Percentiles rank a stretch among this genome's conserved stretches.
phyloP scores from a whole-genome alignment of 35 echinoderm and acorn worm genomes.

The Amphiura filiformis region DNA sequence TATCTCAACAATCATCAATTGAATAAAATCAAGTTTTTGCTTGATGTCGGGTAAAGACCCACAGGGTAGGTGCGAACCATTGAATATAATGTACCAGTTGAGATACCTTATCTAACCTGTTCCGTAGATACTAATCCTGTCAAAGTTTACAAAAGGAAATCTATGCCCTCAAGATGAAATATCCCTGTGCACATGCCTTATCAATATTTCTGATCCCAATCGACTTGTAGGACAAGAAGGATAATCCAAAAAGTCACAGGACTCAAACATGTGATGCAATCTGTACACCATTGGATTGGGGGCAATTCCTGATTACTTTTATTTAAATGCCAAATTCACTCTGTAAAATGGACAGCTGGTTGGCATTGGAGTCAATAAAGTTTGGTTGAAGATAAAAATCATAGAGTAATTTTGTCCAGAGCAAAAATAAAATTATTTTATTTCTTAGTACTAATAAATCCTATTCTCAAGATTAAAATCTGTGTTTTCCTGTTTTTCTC shows the following conservation, averaged over 20 bases:
- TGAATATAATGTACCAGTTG: too few species aligned
- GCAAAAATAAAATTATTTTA: too few species aligned
- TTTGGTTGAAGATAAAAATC: not conserved
- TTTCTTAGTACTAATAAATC: too few species aligned
- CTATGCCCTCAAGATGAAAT: not conserved
- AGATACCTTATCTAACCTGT: too few species aligned
- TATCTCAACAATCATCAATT: too few species aligned
- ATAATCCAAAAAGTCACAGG: not conserved
- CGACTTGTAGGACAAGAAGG: not conserved
- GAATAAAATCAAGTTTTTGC: too few species aligned
- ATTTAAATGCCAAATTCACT: not conserved
- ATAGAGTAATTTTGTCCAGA: not conserved
- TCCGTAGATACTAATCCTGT: too few species aligned
- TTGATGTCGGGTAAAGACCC: too few species aligned
- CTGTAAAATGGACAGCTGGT: not conserved
- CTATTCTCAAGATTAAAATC: too few species aligned
- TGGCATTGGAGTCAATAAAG: not conserved
- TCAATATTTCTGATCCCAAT: not conserved
- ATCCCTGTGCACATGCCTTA: not conserved
- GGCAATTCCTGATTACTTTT: not conserved
- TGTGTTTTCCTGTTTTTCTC: too few species aligned
- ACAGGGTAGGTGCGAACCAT: too few species aligned
- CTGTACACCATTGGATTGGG: not conserved
- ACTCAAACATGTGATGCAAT: not conserved
- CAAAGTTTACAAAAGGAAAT: too few species aligned